phyloP scores from a whole-genome alignment of 2,888 invertebrate genomes.

The Caenorhabditis virilis region DNA sequence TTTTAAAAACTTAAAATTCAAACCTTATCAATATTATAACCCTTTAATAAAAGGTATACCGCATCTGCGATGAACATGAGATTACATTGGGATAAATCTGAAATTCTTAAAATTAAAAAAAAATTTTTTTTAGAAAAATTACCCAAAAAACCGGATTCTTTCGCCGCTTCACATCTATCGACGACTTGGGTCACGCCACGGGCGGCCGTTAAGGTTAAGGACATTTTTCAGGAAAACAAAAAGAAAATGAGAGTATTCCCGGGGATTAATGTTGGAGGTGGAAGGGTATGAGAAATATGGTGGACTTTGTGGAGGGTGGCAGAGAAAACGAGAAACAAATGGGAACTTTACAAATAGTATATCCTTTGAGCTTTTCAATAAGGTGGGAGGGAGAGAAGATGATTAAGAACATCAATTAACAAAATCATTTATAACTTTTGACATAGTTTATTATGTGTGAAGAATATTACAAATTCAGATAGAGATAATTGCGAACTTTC shows the following conservation, averaged over 20 bases:
- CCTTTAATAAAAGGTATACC: constrained; percentile 60
- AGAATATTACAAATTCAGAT: too few relatives aligned
- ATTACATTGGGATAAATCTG: constrained; percentile 60
- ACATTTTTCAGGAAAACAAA: constrained; percentile 10
- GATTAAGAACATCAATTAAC: too few relatives aligned
- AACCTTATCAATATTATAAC: constrained; percentile 38
- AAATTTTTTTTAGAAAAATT: constrained; percentile 1
- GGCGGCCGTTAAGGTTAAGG: constrained; percentile 48
- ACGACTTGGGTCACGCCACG: constrained; percentile 64
- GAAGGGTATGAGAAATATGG: too few relatives aligned
- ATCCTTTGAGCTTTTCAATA: too few relatives aligned
- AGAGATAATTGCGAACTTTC: too few relatives aligned
- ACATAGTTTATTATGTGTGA: too few relatives aligned
- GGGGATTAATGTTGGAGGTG: not conserved
- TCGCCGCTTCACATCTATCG: constrained; percentile 61
- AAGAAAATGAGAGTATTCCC: not conserved
- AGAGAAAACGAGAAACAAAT: not conserved
- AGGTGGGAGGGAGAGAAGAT: too few relatives aligned
- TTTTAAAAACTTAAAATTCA: too few relatives aligned
- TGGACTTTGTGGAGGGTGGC: too few relatives aligned
- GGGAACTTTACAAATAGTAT: not conserved
- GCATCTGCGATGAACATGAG: constrained; percentile 65
- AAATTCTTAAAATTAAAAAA: constrained; percentile 8
- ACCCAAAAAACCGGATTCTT: constrained; percentile 60
- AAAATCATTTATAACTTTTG: too few relatives aligned